These are phyloP conservation scores for Hylomyscus alleni DNA, from an alignment of 2,797 vertebrate genomes.

Conservation along the genomic window DNA sequence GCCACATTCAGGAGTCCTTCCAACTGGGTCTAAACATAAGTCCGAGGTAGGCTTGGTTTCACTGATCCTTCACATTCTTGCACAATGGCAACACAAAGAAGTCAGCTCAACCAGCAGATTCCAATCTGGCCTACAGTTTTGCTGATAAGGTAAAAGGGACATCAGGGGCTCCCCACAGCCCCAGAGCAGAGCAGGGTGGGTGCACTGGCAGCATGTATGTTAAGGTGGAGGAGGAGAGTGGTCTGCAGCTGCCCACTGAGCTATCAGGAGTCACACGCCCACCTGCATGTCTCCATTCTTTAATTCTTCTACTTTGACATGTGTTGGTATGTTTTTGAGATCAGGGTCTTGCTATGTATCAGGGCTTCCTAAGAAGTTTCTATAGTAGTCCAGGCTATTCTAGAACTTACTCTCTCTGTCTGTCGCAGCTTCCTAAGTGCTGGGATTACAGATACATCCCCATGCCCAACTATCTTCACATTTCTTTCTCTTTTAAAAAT, in stretches of 20 bases:
- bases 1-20: slow-evolving; percentile 5
- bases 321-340: background rate
- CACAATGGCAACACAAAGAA: slow-evolving; percentile 43
- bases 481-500: slow-evolving; percentile 20
- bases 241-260: background rate
- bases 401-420: background rate
- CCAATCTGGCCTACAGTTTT: slow-evolving; percentile 36
- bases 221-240: background rate
- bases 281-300: background rate
- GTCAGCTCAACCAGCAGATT: slow-evolving; percentile 48
- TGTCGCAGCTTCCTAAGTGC: background rate
- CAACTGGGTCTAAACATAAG: background rate
- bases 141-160: background rate
- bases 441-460: background rate
- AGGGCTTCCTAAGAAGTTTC: background rate
- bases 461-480: background rate
- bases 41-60: slow-evolving; percentile 33
- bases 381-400: background rate
- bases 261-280: background rate
- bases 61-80: slow-evolving; percentile 40
- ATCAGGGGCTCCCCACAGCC: background rate
- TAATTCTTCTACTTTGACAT: background rate
- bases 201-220: background rate
- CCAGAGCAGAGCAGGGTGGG: background rate
- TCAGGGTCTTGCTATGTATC: background rate